Percentiles rank a stretch among this genome's conserved stretches.
Conservation (phyloP, 1,140 invertebrate species). For the Condylostylus longicornis region DNA sequence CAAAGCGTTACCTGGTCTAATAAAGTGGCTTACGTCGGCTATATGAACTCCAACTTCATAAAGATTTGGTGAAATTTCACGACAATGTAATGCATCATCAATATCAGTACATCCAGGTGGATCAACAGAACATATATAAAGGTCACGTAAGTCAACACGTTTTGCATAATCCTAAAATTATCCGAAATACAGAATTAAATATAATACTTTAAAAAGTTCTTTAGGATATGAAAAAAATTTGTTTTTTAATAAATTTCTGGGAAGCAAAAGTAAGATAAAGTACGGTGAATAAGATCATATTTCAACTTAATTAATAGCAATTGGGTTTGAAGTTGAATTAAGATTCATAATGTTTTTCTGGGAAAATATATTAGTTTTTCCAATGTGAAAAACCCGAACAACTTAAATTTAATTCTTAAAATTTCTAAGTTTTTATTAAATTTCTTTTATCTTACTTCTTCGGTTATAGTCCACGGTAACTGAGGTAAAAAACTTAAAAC, state of each 20-base stretch:
- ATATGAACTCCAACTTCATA: slow-evolving; percentile 90
- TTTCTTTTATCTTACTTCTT: slow-evolving; percentile 40
- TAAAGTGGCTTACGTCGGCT: slow-evolving; percentile 89
- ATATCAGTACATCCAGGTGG: slow-evolving; percentile 98
- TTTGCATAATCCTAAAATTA: slow-evolving; percentile 54
- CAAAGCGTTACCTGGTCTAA: slow-evolving; percentile 71
- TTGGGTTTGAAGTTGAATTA: too few species aligned
- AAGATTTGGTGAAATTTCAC: slow-evolving; percentile 56
- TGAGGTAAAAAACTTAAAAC: slow-evolving; percentile 85
- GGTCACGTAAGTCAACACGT: slow-evolving; percentile 66
- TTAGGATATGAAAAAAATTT: neutral
- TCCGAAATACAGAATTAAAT: slow-evolving; percentile 7
- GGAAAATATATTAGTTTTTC: neutral
- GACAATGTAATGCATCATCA: slow-evolving; percentile 93
- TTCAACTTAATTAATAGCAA: too few species aligned
- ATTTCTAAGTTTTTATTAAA: neutral
- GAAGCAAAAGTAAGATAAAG: neutral
- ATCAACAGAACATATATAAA: slow-evolving; percentile 92
- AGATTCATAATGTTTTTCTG: too few species aligned
- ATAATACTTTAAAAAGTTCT: neutral
- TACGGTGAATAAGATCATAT: too few species aligned
- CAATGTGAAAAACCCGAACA: too few species aligned
- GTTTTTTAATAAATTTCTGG: too few species aligned
- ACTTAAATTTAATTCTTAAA: too few species aligned
- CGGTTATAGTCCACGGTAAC: slow-evolving; percentile 77